Conservation (phyloP, 1,140 invertebrate genomes). For the Tyrophagus putrescentiae region DNA sequence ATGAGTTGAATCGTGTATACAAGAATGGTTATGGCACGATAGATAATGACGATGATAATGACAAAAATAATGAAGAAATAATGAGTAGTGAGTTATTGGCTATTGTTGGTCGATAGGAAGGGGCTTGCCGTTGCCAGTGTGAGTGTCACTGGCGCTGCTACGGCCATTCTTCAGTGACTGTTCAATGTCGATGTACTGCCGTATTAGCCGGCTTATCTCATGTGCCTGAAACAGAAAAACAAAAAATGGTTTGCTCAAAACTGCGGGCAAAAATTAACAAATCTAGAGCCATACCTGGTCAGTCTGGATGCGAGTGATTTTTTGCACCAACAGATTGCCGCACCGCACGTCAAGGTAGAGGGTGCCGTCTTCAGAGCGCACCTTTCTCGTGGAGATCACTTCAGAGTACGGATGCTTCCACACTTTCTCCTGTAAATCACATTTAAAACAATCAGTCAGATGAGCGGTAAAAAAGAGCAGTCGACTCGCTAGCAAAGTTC, state of each 20-base stretch:
- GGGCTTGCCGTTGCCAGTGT: conserved; percentile 4
- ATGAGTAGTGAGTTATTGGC: too few species aligned
- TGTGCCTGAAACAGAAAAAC: conserved; percentile 34
- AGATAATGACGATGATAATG: too few species aligned
- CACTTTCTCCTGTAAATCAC: conserved; percentile 59
- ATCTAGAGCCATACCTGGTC: conserved; percentile 56
- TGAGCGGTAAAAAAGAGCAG: not conserved
- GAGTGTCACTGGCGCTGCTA: not conserved
- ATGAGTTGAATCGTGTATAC: too few species aligned
- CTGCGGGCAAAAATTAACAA: not conserved
- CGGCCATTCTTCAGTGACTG: conserved; percentile 16
- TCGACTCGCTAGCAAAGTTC: too few species aligned
- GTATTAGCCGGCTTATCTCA: conserved; percentile 73
- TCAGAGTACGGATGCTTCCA: conserved; percentile 82
- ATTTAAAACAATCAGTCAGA: not conserved
- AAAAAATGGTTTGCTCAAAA: conserved; percentile 16
- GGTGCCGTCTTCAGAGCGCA: conserved; percentile 74
- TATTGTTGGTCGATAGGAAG: too few species aligned
- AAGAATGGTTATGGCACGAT: too few species aligned
- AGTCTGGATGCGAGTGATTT: conserved; percentile 85
- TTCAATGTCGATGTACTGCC: conserved; percentile 76
- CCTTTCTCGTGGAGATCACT: conserved; percentile 86
- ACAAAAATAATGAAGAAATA: too few species aligned
- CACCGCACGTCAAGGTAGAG: conserved; percentile 92
- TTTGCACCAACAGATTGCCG: conserved; percentile 85